Base-by-base conservation (phyloP, 2,797 vertebrate species). In the Microtus agrestis region DNA sequence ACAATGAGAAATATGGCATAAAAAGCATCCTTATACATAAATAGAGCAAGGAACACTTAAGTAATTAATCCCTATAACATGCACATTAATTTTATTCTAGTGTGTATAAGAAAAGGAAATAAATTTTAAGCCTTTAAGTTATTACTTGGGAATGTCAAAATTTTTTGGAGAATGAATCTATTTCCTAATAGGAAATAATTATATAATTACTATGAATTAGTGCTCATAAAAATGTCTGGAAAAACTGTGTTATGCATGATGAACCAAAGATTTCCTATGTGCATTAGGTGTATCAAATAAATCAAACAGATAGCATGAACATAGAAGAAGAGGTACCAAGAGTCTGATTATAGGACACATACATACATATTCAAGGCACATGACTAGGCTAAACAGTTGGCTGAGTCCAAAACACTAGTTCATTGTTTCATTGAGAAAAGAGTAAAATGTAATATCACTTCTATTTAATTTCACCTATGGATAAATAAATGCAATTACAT, bases 1-100 rank as follows among this genome's bases (percentile, higher is more conserved):
- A 97, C 96, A 98, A 98, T 94, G 91, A 93, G 92, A 96, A 87
- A 13, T 89, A 59, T 96, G 94, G 91, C 97, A 98, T 98, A 97
- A 97, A 98, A 98, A 98, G 96, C 93, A 89, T 98, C 98, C 96
- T 97, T 97, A 91, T 97, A 98, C 98, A 97, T 87, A 96, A 97
- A 97, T 93, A 98, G 95, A 97, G 96, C 86, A 96, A 97, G 87
- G 95, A 97, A 96, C 54, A 71, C n/a, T 85, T 95, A 23, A 9
- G 91, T 61, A 92, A 93, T 78, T 87, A 93, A 91, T 95, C 93
- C 96, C 91, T 98, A 97, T 48, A 96, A 96, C 98, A 98, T 98
- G 98, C 98, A 98, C 81, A 80, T 94, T 67, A 86, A 13, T 96
- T 96, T 93, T 95, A 54, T 67, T 87, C 63, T 90, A 89, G 63